phyloP scores from a whole-genome alignment of 1,140 invertebrate species.

The Procambarus clarkii region DNA sequence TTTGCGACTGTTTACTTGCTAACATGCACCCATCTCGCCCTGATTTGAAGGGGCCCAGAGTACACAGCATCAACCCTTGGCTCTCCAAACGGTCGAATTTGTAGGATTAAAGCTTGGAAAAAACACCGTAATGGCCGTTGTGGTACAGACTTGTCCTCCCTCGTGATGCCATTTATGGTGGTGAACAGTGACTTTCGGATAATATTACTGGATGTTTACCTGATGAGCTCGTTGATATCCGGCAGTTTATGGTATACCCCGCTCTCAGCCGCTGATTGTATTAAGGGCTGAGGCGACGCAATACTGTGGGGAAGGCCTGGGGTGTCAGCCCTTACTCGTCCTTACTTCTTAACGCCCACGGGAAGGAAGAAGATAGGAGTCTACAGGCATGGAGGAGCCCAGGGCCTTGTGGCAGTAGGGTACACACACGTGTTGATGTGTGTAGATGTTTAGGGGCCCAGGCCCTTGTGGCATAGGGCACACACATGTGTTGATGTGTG shows the following conservation, averaged over 20 bases:
- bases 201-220: not conserved
- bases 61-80: not conserved
- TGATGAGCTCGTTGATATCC: conserved; percentile 5
- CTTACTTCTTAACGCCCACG: not conserved
- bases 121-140: not conserved
- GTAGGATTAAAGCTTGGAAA: not conserved
- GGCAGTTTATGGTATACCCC: not conserved
- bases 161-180: conserved; percentile 9
- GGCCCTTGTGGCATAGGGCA: too few species aligned
- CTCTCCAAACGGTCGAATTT: not conserved
- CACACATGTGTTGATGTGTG: too few species aligned
- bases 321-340: not conserved
- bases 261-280: not conserved
- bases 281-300: too few species aligned
- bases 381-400: not conserved
- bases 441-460: too few species aligned
- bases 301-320: not conserved
- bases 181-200: conserved; percentile 23
- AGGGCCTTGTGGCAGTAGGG: not conserved
- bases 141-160: conserved; percentile 1
- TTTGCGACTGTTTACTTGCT: conserved; percentile 35
- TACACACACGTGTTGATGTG: not conserved
- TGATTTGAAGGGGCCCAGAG: conserved; percentile 1
- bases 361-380: not conserved
- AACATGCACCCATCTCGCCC: conserved; percentile 40